These are phyloP conservation scores for Rhynchomys soricoides DNA, from an alignment of 2,113 vertebrate genomes.

Conservation along the genomic window DNA sequence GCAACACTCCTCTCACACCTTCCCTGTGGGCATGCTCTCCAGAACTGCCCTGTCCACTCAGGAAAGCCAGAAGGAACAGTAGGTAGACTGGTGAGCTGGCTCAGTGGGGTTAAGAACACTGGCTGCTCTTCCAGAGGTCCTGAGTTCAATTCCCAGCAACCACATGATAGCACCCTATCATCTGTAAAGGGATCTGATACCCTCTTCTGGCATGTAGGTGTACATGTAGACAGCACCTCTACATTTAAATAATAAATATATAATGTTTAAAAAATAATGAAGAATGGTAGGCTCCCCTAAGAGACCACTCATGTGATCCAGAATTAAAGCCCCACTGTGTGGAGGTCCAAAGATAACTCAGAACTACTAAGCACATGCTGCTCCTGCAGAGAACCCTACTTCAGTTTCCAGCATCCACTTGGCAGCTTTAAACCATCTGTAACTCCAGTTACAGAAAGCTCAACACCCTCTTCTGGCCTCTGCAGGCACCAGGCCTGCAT, in stretches of 20 bases:
- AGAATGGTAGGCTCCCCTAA: neutral
- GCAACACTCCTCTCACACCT: neutral
- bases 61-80: neutral
- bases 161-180: no score
- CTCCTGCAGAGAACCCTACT: neutral
- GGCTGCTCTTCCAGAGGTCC: no score
- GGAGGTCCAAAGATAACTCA: neutral
- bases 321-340: neutral
- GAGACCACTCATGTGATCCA: neutral
- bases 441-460: neutral
- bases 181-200: no score
- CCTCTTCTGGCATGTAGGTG: no score
- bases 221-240: no score
- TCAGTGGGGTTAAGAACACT: no score
- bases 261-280: no score
- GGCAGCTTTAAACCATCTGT: neutral
- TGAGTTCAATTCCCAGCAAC: no score
- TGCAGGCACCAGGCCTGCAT: neutral
- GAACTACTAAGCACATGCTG: neutral
- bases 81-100: no score
- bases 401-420: neutral
- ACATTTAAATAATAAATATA: no score
- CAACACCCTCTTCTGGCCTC: neutral
- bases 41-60: neutral
- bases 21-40: neutral